Evolutionary conservation across 2,888 invertebrate species (phyloP).

Genomic region (Ectemnius cavifrons): DNA sequence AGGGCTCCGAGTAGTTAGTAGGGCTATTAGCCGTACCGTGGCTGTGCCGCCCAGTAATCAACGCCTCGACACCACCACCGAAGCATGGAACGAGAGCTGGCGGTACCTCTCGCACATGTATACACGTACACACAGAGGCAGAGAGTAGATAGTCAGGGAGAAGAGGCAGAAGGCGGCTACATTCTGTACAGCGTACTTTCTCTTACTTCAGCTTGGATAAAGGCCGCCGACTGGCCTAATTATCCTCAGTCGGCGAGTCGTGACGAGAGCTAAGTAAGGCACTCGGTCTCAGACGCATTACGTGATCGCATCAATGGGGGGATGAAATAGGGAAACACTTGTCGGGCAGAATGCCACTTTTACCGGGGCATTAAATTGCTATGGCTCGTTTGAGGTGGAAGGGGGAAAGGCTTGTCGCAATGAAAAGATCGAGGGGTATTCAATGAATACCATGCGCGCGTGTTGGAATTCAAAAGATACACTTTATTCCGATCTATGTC

Average conservation of each 20-base stretch:
- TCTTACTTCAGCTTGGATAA: slow-evolving; percentile 32
- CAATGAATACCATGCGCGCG: too few species aligned
- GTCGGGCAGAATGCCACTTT: too few species aligned
- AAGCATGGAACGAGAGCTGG: slow-evolving; percentile 35
- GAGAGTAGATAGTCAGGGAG: too few species aligned
- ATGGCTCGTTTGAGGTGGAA: too few species aligned
- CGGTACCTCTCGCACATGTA: not conserved
- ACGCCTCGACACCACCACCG: slow-evolving; percentile 41
- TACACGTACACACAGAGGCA: too few species aligned
- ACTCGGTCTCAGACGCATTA: slow-evolving; percentile 9
- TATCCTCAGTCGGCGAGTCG: slow-evolving; percentile 44
- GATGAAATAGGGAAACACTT: not conserved
- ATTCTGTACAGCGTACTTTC: not conserved
- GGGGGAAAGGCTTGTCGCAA: too few species aligned
- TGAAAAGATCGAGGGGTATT: too few species aligned
- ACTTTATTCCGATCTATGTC: too few species aligned
- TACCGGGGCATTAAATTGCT: too few species aligned
- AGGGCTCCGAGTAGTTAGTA: slow-evolving; percentile 59
- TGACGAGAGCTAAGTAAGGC: slow-evolving; percentile 38
- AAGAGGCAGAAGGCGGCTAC: too few species aligned
- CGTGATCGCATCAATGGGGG: not conserved
- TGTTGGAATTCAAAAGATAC: too few species aligned
- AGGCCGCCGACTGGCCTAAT: slow-evolving; percentile 43
- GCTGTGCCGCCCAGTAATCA: slow-evolving; percentile 62
- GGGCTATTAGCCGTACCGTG: slow-evolving; percentile 56